phyloP scores from a whole-genome alignment of 1,140 invertebrate genomes.

The Chironomus tepperi region DNA sequence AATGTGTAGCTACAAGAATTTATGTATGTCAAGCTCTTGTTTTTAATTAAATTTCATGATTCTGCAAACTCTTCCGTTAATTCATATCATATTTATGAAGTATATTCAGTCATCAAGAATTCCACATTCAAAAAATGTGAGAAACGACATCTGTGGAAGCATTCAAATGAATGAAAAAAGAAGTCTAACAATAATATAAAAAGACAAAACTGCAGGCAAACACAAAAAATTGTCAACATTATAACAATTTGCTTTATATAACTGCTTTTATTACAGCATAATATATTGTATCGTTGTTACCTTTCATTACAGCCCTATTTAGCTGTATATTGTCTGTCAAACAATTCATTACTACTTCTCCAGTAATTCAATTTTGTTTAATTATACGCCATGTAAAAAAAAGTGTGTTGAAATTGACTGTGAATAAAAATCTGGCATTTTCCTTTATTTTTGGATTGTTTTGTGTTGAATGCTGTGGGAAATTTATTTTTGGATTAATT shows the following conservation, averaged over 20 bases:
- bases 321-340: not conserved
- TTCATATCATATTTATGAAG: not conserved
- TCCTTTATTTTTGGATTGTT: no score
- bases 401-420: no score
- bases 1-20: not conserved
- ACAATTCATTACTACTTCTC: no score
- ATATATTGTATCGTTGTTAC: constrained; percentile 6
- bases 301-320: not conserved
- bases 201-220: not conserved
- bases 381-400: no score
- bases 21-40: not conserved
- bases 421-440: no score
- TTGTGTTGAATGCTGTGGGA: no score
- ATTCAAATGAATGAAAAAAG: no score
- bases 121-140: no score
- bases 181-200: not conserved
- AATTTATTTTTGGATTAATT: no score
- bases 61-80: not conserved
- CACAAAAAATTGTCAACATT: not conserved
- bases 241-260: not conserved
- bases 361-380: no score
- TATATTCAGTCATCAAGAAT: no score
- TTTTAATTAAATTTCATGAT: constrained; percentile 4
- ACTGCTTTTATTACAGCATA: not conserved
- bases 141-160: no score